Base-by-base conservation (phyloP, 2,888 invertebrate species). In the Rhaphigaster nebulosa region DNA sequence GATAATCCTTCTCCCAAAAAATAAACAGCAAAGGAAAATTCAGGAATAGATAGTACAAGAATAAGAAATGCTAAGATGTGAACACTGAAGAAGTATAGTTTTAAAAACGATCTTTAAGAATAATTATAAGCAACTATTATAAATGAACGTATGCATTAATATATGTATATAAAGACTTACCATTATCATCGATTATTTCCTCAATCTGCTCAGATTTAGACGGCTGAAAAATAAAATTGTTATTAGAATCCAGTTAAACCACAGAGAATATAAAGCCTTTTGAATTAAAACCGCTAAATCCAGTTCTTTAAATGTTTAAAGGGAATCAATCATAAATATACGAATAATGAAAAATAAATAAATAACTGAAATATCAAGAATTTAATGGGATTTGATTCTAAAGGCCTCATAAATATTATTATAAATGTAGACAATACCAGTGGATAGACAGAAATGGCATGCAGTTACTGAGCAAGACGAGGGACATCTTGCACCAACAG, bases 151-250 rank as follows among this genome's bases (percentile, higher is more conserved):
- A 84, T n/a, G 45, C 45, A 45, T 50, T 41, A 80, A 80, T 80
- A 26, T 23, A 23, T 50, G 50, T 18, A 18, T n/a, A 23, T n/a
- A n/a, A 50, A 50, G 13, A 84, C 89, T 54, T 20, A 90, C 90
- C 90, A 41, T 90, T 70, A 41, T 90, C 90, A 87, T 90, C 90
- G 1, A 65, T 34, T n/a, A 90, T 90, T 56, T 90, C 90, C 23
- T 90, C 90, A 13, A 90, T 76, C 29, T 84, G 80, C 26, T 90
- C 90, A 26, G 80, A 38, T 41, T 90, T 90, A 88, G 38, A 38
- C 20, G 90, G 90, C 90, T 90, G 90, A 80, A 90, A 90, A 54
- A 87, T 26, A 41, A 52, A 84, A 34, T 76, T 8, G 10, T 34
- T 20, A 89, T 70, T 70, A 54, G 29, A 88, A 88, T 5, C 1